Conservation (phyloP, 30 jellyfish, hydroid and myxozoan genomes). For the Hydractinia symbiolongicarpus region DNA sequence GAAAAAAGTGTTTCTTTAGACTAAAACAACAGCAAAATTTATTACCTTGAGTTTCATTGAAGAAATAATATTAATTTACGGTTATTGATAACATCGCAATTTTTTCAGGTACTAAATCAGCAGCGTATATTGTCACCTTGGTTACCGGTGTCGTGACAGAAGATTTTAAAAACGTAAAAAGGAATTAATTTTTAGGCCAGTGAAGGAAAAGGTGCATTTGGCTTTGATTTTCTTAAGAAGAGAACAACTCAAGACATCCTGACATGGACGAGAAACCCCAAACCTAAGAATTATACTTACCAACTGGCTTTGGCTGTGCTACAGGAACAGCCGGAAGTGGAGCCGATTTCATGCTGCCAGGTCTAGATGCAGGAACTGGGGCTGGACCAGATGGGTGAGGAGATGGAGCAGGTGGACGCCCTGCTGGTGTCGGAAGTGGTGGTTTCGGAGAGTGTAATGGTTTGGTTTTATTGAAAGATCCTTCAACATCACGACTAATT, state of each 20-base stretch:
- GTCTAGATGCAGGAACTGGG: neutral
- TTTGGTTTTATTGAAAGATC: neutral
- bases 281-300: neutral
- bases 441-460: conserved; percentile 1
- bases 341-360: neutral
- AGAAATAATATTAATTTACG: too few relatives aligned
- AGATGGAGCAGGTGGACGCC: conserved; percentile 15
- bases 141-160: too few relatives aligned
- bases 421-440: conserved; percentile 13
- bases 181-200: too few relatives aligned
- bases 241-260: neutral
- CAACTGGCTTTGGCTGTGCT: neutral
- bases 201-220: too few relatives aligned
- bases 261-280: neutral
- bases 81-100: too few relatives aligned
- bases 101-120: too few relatives aligned
- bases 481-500: neutral
- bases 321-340: neutral
- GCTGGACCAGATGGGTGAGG: neutral
- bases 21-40: too few relatives aligned
- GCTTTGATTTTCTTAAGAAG: too few relatives aligned
- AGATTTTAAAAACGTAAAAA: too few relatives aligned
- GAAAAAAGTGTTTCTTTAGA: too few relatives aligned
- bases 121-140: too few relatives aligned
- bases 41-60: too few relatives aligned